Evolutionary conservation across 2,113 vertebrate genomes (phyloP).

Genomic region (Petrocephalus microphthalmus): DNA sequence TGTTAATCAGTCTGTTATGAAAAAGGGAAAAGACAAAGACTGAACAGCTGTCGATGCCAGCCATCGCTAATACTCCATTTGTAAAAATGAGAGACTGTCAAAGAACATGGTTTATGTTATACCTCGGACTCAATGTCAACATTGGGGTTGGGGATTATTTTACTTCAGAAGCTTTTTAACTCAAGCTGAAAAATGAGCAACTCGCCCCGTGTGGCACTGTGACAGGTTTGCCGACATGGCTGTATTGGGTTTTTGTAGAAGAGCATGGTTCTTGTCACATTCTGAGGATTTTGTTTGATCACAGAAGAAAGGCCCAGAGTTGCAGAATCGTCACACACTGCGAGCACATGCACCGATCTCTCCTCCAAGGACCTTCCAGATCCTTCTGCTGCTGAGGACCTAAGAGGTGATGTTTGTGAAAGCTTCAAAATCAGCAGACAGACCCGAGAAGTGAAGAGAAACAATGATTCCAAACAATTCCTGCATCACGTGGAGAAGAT

Average conservation of each 20-base stretch:
- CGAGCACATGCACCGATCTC: not conserved
- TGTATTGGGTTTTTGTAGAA: not conserved
- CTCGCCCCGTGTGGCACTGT: not conserved
- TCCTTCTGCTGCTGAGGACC: not conserved
- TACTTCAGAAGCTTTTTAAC: not conserved
- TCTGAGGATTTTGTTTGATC: not conserved
- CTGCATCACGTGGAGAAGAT: not conserved
- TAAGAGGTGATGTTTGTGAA: not conserved
- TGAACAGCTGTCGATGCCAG: not conserved
- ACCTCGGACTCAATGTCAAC: not conserved
- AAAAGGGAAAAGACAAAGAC: not conserved
- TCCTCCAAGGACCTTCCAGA: not conserved
- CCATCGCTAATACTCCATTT: not conserved
- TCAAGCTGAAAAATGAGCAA: not conserved
- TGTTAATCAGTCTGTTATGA: not conserved
- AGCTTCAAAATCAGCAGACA: not conserved
- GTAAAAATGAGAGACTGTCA: not conserved
- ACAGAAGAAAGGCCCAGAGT: not conserved
- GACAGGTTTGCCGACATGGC: not conserved
- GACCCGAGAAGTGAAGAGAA: not conserved
- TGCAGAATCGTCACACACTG: not conserved
- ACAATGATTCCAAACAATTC: not conserved
- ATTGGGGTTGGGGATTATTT: not conserved
- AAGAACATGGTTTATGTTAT: not conserved
- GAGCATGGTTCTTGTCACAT: not conserved